These are phyloP conservation scores for Tiliacea citrago DNA, from an alignment of 2,888 invertebrate genomes.

Conservation along the genomic window DNA sequence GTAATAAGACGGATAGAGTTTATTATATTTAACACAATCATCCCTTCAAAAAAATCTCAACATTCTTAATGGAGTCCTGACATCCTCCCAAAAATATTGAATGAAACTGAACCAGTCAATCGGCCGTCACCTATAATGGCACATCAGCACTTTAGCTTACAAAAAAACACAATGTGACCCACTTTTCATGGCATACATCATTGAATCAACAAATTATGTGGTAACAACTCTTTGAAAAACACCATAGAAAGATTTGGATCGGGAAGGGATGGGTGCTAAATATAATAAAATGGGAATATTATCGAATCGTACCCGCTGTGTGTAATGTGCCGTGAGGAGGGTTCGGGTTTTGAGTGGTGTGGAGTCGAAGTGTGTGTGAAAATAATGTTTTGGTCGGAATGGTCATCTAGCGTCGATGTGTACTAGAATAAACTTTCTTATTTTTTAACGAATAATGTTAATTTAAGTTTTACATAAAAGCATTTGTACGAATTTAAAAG, in stretches of 20 bases:
- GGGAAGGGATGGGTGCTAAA: constrained; percentile 79
- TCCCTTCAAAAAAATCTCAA: neutral
- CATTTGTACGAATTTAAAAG: too few species aligned
- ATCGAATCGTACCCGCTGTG: constrained; percentile 82
- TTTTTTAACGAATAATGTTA: too few species aligned
- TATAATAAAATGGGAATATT: constrained; percentile 87
- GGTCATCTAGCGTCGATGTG: neutral
- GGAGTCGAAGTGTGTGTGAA: constrained; percentile 59
- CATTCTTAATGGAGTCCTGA: neutral
- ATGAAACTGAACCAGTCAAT: neutral
- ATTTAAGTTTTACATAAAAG: too few species aligned
- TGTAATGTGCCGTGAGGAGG: constrained; percentile 82
- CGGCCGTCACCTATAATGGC: constrained; percentile 20
- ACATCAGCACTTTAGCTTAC: constrained; percentile 6
- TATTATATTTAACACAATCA: too few species aligned
- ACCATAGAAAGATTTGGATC: constrained; percentile 74
- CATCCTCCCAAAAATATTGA: neutral
- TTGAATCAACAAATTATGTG: constrained; percentile 87
- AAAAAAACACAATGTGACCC: constrained; percentile 57
- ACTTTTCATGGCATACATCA: constrained; percentile 75
- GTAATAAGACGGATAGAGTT: too few species aligned
- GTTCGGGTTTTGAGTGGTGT: constrained; percentile 55
- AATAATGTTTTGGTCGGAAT: neutral
- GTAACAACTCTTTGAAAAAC: constrained; percentile 81
- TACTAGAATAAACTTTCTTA: neutral